Conservation (phyloP, 2,888 invertebrate species). For the Leptinotarsa rubiginosa region DNA sequence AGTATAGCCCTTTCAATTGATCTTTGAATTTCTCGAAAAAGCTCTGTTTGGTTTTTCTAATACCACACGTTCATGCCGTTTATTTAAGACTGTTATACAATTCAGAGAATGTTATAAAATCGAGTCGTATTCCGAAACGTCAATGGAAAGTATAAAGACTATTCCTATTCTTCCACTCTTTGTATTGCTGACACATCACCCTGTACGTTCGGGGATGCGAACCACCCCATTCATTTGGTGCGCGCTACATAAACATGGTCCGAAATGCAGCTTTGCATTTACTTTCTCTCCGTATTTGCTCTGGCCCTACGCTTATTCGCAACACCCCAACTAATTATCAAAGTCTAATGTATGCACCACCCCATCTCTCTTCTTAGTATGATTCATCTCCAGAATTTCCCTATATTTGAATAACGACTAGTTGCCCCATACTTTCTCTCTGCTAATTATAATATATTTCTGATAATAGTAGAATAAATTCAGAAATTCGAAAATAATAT, state of each 20-base stretch:
- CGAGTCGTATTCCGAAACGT: neutral
- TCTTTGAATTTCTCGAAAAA: no score
- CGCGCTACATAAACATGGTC: slow-evolving; percentile 51
- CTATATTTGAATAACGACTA: slow-evolving; percentile 21
- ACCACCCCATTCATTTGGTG: slow-evolving; percentile 51
- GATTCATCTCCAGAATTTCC: slow-evolving; percentile 40
- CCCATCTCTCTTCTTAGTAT: slow-evolving; percentile 37
- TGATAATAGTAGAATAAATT: neutral
- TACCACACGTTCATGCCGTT: no score
- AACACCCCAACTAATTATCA: slow-evolving; percentile 45
- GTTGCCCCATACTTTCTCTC: neutral
- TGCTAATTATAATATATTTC: no score
- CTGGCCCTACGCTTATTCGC: slow-evolving; percentile 43
- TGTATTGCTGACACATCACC: slow-evolving; percentile 18
- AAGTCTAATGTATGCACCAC: slow-evolving; percentile 44
- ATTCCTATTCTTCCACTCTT: neutral
- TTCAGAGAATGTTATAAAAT: no score
- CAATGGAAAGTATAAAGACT: neutral
- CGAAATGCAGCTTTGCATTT: slow-evolving; percentile 51
- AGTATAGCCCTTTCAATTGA: no score
- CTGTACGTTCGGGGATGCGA: slow-evolving; percentile 28
- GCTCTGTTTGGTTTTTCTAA: no score
- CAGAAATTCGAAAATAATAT: neutral
- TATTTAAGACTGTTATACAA: no score
- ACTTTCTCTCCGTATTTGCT: slow-evolving; percentile 43